Percentiles rank a stretch among this genome's conserved stretches.
phyloP scores from a whole-genome alignment of 2,113 vertebrate genomes.

The Miniopterus natalensis region DNA sequence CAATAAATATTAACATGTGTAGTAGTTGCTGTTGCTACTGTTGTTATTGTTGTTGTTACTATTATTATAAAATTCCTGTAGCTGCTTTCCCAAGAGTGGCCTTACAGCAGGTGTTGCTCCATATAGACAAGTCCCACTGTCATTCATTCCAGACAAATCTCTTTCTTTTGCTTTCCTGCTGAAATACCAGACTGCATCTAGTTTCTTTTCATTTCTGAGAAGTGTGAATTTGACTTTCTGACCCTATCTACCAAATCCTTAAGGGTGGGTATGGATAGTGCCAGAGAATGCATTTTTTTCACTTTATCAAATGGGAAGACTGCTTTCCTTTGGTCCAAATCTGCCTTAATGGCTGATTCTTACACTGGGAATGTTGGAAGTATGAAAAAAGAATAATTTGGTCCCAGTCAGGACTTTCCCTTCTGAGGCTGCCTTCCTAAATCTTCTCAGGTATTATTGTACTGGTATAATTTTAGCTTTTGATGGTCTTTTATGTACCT shows the following conservation, averaged over 20 bases:
- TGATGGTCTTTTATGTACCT: neutral
- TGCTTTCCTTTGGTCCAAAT: neutral
- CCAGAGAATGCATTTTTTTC: neutral
- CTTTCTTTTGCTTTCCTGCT: neutral
- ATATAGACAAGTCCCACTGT: neutral
- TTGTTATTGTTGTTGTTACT: neutral
- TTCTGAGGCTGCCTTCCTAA: neutral
- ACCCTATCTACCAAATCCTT: neutral
- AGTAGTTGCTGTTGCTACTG: neutral
- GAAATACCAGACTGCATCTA: neutral
- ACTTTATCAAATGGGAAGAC: neutral
- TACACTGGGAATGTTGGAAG: neutral
- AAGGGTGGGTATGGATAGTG: neutral
- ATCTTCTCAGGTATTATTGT: neutral
- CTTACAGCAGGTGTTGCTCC: neutral
- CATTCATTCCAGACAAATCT: neutral
- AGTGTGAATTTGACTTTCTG: constrained; percentile 14
- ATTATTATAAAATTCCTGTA: neutral
- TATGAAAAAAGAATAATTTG: neutral
- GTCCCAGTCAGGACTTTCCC: neutral
- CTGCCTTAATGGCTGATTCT: neutral
- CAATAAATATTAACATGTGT: neutral
- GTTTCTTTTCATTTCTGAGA: constrained; percentile 1
- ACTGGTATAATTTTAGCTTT: neutral
- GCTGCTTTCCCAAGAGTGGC: neutral